Percentiles rank a stretch among this genome's conserved stretches.
Evolutionary conservation across 2,113 vertebrate species (phyloP).

Genomic region (Lagopus muta): DNA sequence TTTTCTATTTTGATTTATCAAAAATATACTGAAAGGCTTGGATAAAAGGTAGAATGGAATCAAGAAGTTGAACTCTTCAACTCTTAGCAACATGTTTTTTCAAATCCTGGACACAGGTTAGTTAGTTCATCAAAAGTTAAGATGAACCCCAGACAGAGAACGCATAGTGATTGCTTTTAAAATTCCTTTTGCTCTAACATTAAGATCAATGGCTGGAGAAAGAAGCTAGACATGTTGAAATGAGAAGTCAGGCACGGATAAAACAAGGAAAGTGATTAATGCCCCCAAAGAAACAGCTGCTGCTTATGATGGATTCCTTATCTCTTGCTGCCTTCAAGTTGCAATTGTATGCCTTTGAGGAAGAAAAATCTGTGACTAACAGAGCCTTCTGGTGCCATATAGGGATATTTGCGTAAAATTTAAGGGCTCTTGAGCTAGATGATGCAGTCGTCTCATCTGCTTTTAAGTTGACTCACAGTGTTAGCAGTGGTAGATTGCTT

Average conservation of each 20-base stretch:
- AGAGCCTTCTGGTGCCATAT: not conserved
- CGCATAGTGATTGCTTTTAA: not conserved
- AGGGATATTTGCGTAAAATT: not conserved
- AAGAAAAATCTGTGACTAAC: not conserved
- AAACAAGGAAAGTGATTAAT: not conserved
- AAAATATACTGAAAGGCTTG: not conserved
- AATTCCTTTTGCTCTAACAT: not conserved
- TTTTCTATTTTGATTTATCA: not conserved
- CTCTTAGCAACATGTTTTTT: not conserved
- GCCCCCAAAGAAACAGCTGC: not conserved
- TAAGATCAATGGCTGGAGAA: not conserved
- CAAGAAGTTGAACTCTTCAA: not conserved
- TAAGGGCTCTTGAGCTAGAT: not conserved
- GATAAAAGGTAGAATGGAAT: not conserved
- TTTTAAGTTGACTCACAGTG: conserved; percentile 14
- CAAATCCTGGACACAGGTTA: not conserved
- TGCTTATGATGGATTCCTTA: not conserved
- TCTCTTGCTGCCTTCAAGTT: not conserved
- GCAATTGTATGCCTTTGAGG: not conserved
- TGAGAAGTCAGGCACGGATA: not conserved
- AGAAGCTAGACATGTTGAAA: not conserved
- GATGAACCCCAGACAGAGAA: not conserved
- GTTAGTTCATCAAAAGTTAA: not conserved
- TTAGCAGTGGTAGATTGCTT: not conserved
- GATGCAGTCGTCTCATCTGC: not conserved